Percentiles rank a stretch among this genome's conserved stretches.
These are phyloP conservation scores for Drosophila glabriapex DNA, from an alignment of 2,888 invertebrate genomes.

Conservation along the genomic window DNA sequence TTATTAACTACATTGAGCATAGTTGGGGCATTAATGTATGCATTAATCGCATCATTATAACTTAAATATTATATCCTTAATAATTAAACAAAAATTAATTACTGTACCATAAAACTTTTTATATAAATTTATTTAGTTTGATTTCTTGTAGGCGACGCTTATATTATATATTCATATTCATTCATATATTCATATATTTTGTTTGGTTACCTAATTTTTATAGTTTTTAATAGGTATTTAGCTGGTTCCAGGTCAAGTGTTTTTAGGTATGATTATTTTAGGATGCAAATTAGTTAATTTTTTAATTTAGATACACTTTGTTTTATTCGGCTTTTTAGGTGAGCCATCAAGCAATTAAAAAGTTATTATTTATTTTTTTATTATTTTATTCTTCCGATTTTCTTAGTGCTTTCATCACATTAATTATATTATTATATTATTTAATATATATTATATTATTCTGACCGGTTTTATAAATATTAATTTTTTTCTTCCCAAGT, in stretches of 20 bases:
- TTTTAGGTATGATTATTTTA: neutral
- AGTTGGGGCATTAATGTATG: accelerated
- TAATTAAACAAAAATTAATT: neutral
- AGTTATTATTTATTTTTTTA: neutral
- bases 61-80: neutral
- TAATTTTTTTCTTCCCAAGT: neutral
- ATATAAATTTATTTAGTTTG: neutral
- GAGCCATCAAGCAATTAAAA: neutral
- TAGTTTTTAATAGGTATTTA: neutral
- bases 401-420: neutral
- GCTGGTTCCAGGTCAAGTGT: too few species aligned
- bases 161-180: neutral
- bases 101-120: neutral
- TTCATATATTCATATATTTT: neutral
- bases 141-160: neutral
- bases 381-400: neutral
- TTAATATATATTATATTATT: neutral
- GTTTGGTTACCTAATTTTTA: neutral
- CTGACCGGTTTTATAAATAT: neutral
- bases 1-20: neutral
- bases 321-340: neutral
- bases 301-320: neutral
- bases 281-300: neutral
- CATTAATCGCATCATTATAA: neutral
- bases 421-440: neutral